A percentile compares a stretch with the other conserved stretches of the same genome.
phyloP scores from a whole-genome alignment of 2,113 vertebrate species.

The Grus americana region DNA sequence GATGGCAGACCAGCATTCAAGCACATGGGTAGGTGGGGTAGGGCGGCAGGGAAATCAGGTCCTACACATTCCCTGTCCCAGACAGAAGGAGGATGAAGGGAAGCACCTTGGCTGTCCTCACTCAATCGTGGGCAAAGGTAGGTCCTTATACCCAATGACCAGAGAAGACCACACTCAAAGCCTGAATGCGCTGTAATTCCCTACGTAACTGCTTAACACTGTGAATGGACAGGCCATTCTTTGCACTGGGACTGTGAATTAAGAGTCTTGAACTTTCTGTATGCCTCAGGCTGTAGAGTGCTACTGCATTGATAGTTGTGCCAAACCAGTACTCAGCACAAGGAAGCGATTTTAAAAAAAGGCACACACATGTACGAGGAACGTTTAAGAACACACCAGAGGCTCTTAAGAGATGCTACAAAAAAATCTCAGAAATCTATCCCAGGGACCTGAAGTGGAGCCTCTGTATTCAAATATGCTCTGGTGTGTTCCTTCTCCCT shows the following conservation, averaged over 20 bases:
- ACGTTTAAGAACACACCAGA: not conserved
- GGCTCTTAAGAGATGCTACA: not conserved
- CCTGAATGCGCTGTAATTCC: not conserved
- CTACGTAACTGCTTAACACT: not conserved
- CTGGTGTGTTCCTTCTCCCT: not conserved
- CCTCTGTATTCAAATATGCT: not conserved
- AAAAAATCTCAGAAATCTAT: not conserved
- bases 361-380: fast-evolving
- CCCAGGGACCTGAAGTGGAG: not conserved
- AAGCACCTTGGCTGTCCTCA: not conserved
- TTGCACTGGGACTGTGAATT: not conserved
- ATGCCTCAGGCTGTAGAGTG: not conserved
- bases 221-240: not conserved
- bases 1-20: not conserved
- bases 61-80: not conserved
- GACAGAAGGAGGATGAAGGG: not conserved
- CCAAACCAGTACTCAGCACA: not conserved
- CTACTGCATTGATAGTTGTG: not conserved
- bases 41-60: not conserved
- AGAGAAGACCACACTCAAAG: not conserved
- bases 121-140: not conserved
- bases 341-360: not conserved
- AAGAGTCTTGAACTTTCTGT: not conserved
- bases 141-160: not conserved
- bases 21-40: not conserved